Evolutionary conservation across 2,888 invertebrate species (phyloP).

Genomic region (Coelogynopora nodosa): DNA sequence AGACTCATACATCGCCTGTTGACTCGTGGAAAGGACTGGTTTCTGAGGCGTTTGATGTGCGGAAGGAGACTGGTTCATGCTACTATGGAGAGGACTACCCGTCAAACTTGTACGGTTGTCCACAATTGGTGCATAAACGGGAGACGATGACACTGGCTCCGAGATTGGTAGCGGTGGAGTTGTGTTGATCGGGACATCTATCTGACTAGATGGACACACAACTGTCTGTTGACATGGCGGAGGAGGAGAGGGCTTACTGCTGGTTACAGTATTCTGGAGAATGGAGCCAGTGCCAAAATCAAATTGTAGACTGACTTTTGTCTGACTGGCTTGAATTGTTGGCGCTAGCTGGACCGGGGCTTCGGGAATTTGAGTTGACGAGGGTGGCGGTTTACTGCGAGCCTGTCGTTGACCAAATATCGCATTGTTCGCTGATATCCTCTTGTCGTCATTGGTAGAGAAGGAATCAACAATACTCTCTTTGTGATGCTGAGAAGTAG

Average conservation of each 20-base stretch:
- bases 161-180: background rate
- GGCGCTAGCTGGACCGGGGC: background rate
- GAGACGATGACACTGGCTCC: background rate
- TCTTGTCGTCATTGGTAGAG: background rate
- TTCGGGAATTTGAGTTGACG: conserved; percentile 10
- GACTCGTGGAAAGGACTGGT: background rate
- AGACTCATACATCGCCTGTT: background rate
- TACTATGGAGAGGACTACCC: background rate
- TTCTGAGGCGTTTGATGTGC: conserved; percentile 10
- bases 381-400: background rate
- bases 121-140: background rate
- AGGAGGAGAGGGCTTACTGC: background rate
- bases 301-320: conserved; percentile 11
- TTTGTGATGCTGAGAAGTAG: background rate
- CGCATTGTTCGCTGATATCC: background rate
- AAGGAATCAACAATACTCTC: background rate
- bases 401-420: background rate
- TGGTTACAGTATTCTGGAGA: background rate
- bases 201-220: background rate
- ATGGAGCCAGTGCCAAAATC: conserved; percentile 11
- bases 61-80: background rate
- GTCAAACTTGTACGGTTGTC: background rate
- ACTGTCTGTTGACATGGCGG: background rate
- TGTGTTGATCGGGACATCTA: background rate
- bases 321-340: conserved; percentile 1